phyloP scores from a whole-genome alignment of 2,888 invertebrate genomes.

The Tortrix viridana region DNA sequence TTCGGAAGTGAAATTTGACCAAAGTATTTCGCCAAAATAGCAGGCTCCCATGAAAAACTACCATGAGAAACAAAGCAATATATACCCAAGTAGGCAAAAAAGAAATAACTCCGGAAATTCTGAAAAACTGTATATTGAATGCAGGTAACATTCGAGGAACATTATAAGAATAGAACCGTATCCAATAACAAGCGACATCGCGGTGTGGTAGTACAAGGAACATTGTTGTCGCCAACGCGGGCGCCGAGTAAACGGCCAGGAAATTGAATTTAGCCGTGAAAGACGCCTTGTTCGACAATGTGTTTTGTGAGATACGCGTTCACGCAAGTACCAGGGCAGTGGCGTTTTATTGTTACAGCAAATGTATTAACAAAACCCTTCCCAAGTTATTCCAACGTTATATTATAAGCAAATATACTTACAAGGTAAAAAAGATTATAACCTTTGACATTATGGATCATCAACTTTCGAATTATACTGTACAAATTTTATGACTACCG shows the following conservation, averaged over 20 bases:
- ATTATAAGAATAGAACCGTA: slow-evolving; percentile 5
- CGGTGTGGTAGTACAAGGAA: neutral
- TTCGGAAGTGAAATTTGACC: no score
- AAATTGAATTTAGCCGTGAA: slow-evolving; percentile 17
- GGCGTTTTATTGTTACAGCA: neutral
- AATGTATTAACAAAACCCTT: no score
- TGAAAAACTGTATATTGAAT: neutral
- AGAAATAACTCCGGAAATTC: no score
- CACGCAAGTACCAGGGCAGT: neutral
- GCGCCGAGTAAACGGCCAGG: slow-evolving; percentile 17
- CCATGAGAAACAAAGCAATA: no score
- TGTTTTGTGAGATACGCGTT: slow-evolving; percentile 11
- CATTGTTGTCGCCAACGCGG: slow-evolving; percentile 18
- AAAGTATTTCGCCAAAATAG: no score
- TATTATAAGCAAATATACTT: no score
- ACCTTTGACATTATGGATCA: no score
- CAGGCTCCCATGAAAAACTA: neutral
- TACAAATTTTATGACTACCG: no score
- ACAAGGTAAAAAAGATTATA: no score
- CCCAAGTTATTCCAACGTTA: no score
- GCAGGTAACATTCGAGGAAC: neutral
- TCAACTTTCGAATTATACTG: no score
- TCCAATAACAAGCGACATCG: slow-evolving; percentile 2
- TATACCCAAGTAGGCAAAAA: neutral
- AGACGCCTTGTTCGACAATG: slow-evolving; percentile 14